phyloP scores from a whole-genome alignment of 2,888 invertebrate genomes.

The Meloe dianella region DNA sequence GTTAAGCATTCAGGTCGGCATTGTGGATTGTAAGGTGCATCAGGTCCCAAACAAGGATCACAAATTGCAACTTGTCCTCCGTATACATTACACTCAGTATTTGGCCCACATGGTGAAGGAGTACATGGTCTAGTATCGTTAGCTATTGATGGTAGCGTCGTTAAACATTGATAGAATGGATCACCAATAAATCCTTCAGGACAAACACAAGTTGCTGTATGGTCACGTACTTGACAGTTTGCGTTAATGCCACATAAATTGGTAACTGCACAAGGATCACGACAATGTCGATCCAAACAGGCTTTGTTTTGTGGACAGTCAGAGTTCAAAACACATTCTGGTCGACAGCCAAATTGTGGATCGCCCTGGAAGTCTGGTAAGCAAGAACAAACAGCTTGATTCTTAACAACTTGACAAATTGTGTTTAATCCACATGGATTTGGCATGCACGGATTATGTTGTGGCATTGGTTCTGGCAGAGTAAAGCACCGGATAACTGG shows the following conservation, averaged over 20 bases:
- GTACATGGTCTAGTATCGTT: conserved; percentile 73
- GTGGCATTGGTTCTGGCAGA: conserved; percentile 62
- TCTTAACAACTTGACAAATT: conserved; percentile 73
- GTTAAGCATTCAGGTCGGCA: conserved; percentile 85
- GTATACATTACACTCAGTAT: conserved; percentile 72
- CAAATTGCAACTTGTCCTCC: conserved; percentile 80
- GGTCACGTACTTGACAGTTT: conserved; percentile 78
- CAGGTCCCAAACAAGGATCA: conserved; percentile 75
- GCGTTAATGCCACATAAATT: conserved; percentile 82
- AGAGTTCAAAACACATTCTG: conserved; percentile 83
- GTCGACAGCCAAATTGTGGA: conserved; percentile 76
- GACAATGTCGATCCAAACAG: conserved; percentile 77
- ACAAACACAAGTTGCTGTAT: conserved; percentile 83
- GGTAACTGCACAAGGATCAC: conserved; percentile 73
- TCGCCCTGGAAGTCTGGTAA: conserved; percentile 78
- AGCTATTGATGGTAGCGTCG: conserved; percentile 54
- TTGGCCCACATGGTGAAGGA: conserved; percentile 79
- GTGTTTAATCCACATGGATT: conserved; percentile 82
- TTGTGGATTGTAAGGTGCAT: conserved; percentile 71
- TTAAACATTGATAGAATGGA: conserved; percentile 76
- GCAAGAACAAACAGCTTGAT: conserved; percentile 79
- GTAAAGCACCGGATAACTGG: conserved; percentile 76
- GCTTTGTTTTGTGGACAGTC: conserved; percentile 78
- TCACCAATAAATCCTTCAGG: conserved; percentile 80
- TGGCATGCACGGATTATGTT: conserved; percentile 73